Base-by-base conservation (phyloP, 2,797 vertebrate species). In the Thunnus albacares region DNA sequence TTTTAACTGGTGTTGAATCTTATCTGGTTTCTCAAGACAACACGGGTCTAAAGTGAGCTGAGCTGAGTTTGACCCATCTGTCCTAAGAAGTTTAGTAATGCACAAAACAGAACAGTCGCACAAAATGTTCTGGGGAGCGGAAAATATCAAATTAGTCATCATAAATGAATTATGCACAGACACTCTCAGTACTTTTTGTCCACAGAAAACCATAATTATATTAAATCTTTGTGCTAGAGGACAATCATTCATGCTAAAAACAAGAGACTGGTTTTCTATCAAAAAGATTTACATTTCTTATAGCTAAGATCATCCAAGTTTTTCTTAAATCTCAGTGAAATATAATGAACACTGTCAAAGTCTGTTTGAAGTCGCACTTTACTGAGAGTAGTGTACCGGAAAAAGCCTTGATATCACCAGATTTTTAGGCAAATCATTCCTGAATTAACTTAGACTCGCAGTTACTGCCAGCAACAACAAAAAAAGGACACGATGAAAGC, bases 131-230 rank as follows among this genome's bases (percentile, higher is more conserved):
- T 11, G 18, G 24, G 26, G 28, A 30, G 30, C 43, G 5, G 30
- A 58, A 52, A 66, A 22, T 28, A 71, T 72, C 7, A 52, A 63
- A 55, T 74, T 52, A 51, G 13, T 68, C 17, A 58, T 55, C n/a
- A 56, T 18, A 49, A 38, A 66, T 62, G 11, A 53, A 63, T 66
- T 47, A 30, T 60, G 26, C 35, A 24, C 14, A 62, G 43, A 63
- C 77, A 22, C 2, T 13, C 35, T 57, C 9, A 38, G 18, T 64
- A 28, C 11, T 59, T 59, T 24, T 51, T 43, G 7, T 33, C n/a
- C n/a, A 26, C 3, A 9, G 17, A 49, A 55, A 77, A 28, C 58
- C 8, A 13, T 57, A 63, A 65, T 60, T 3, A 69, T 12, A 73
- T 60, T 51, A 51, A 35, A 74, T 38, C 43, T 51, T 28, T 57